Evolutionary conservation across 2,888 invertebrate species (phyloP).

Genomic region (Chaetoderma sp.): DNA sequence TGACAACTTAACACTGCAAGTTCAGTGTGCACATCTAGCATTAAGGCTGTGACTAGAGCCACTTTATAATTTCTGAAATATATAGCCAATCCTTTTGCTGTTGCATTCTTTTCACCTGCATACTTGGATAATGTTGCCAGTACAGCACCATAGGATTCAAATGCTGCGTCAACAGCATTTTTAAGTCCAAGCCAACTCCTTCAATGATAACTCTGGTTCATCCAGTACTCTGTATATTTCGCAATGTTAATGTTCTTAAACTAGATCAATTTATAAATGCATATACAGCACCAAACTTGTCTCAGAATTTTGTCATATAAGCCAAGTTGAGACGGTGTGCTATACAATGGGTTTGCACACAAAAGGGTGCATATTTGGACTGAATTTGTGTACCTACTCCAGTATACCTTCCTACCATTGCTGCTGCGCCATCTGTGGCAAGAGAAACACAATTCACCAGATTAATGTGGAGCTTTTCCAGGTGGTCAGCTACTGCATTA

Average conservation of each 20-base stretch:
- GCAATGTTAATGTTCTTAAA: conserved; percentile 18
- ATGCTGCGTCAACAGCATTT: conserved; percentile 34
- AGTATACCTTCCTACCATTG: no score
- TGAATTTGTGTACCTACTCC: no score
- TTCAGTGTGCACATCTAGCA: conserved; percentile 32
- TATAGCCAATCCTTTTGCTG: conserved; percentile 25
- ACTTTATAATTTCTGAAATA: conserved; percentile 31
- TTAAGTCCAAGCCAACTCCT: conserved; percentile 35
- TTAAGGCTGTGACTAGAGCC: conserved; percentile 21
- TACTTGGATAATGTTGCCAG: conserved; percentile 23
- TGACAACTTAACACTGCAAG: conserved; percentile 18
- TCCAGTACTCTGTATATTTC: conserved; percentile 31
- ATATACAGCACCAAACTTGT: conserved; percentile 31
- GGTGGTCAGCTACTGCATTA: neutral
- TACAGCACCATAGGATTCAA: conserved; percentile 28
- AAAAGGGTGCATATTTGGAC: no score
- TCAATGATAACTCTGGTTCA: conserved; percentile 31
- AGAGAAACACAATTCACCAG: conserved; percentile 20
- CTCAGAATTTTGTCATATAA: conserved; percentile 27
- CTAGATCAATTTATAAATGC: conserved; percentile 29
- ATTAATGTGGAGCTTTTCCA: conserved; percentile 10
- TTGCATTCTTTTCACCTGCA: conserved; percentile 18
- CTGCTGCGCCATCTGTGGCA: conserved; percentile 36
- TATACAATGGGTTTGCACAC: no score
- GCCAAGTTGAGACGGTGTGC: conserved; percentile 35